Evolutionary conservation across 1,140 invertebrate genomes (phyloP).

Genomic region (Temnothorax longispinosus): DNA sequence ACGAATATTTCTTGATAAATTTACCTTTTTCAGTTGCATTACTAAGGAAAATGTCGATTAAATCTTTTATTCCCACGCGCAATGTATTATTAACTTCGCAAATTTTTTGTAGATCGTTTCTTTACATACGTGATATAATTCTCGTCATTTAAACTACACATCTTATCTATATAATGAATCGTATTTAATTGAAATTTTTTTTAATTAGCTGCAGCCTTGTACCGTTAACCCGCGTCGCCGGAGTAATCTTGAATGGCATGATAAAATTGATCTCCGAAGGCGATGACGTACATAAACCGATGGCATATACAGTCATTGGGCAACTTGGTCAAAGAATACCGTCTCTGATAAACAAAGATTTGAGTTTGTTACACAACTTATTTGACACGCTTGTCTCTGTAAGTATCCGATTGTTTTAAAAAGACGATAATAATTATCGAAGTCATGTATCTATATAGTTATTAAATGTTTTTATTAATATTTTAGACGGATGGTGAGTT

Average conservation of each 20-base stretch:
- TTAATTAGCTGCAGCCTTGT: slow-evolving; percentile 77
- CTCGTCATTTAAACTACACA: background rate
- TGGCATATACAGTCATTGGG: slow-evolving; percentile 92
- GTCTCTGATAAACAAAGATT: slow-evolving; percentile 89
- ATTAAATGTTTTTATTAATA: slow-evolving; percentile 33
- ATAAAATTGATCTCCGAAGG: slow-evolving; percentile 83
- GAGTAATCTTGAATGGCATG: slow-evolving; percentile 83
- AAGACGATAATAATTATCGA: background rate
- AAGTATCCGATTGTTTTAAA: slow-evolving; percentile 66
- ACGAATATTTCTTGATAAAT: background rate
- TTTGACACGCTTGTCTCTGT: slow-evolving; percentile 89
- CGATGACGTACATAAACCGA: slow-evolving; percentile 88
- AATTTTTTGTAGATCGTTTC: background rate
- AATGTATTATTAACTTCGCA: background rate
- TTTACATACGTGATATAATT: background rate
- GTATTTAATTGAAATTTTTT: slow-evolving; percentile 48
- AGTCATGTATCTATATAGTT: slow-evolving; percentile 20
- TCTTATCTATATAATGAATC: background rate
- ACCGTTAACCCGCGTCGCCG: slow-evolving; percentile 81
- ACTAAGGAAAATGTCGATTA: background rate
- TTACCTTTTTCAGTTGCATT: background rate
- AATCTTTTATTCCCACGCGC: background rate
- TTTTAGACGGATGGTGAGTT: slow-evolving; percentile 86
- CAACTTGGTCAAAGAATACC: slow-evolving; percentile 90
- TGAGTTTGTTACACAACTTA: slow-evolving; percentile 88